Conservation (phyloP, 2,888 invertebrate species). For the Calliopum simillimum region DNA sequence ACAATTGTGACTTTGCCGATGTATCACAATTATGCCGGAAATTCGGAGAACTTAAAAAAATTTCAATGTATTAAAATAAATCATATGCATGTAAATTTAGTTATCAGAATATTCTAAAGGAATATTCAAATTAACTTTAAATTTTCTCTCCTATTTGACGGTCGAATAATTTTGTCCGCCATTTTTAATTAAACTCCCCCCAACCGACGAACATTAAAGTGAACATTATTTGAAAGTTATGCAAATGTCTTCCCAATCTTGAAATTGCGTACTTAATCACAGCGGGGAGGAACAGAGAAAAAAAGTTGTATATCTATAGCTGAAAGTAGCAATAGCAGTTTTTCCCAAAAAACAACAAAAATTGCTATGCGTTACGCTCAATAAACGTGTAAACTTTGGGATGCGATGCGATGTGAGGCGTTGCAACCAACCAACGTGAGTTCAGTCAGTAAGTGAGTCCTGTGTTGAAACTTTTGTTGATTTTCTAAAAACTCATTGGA, state of each 20-base stretch:
- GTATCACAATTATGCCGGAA: no score
- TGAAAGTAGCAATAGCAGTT: background rate
- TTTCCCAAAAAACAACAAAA: conserved; percentile 9
- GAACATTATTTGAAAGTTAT: conserved; percentile 12
- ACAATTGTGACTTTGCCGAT: no score
- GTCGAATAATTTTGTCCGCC: background rate
- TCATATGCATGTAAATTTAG: no score
- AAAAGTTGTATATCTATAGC: background rate
- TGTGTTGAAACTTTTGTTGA: background rate
- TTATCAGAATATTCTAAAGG: no score
- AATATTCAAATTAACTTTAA: no score
- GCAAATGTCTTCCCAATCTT: conserved; percentile 28
- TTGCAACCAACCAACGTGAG: background rate
- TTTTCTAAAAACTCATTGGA: background rate
- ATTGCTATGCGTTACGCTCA: conserved; percentile 20
- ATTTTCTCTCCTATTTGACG: no score
- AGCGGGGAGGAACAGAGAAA: background rate
- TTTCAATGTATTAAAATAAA: no score
- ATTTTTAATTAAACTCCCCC: conserved; percentile 13
- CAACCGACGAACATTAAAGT: conserved; percentile 18
- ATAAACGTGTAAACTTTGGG: background rate
- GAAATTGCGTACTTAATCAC: conserved; percentile 20
- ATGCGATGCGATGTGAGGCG: background rate
- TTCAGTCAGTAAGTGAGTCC: background rate
- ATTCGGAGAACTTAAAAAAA: no score